Percentiles rank a stretch among this genome's conserved stretches.
Conservation (phyloP, 1,140 invertebrate species). For the Euura lappo region DNA sequence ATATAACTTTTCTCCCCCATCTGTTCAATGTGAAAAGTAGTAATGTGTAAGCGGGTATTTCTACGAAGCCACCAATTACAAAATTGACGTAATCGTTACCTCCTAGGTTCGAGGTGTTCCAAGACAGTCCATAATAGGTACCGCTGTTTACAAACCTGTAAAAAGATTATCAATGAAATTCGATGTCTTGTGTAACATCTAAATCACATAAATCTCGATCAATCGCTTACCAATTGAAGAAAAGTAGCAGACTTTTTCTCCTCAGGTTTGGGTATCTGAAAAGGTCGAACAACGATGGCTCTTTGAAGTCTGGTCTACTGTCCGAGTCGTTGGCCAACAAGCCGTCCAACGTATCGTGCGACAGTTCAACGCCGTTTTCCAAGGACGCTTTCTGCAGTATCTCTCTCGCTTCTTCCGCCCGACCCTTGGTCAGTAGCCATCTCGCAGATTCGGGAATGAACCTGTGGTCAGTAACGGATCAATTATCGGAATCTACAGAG, state of each 20-base stretch:
- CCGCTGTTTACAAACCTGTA: slow-evolving; percentile 78
- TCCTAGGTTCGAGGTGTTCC: slow-evolving; percentile 77
- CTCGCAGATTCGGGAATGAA: slow-evolving; percentile 84
- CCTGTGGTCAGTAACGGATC: slow-evolving; percentile 47
- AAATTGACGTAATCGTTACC: slow-evolving; percentile 80
- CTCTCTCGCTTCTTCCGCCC: slow-evolving; percentile 71
- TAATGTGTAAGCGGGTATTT: slow-evolving; percentile 77
- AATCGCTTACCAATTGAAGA: slow-evolving; percentile 75
- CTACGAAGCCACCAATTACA: slow-evolving; percentile 76
- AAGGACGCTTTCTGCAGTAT: slow-evolving; percentile 73
- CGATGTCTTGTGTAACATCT: slow-evolving; percentile 12
- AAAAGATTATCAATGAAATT: slow-evolving; percentile 23
- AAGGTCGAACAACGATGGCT: slow-evolving; percentile 70
- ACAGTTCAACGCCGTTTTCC: slow-evolving; percentile 69
- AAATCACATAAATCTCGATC: neutral
- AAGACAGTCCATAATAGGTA: slow-evolving; percentile 83
- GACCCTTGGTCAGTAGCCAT: slow-evolving; percentile 81
- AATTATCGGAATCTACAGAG: too few species aligned
- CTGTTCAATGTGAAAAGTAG: slow-evolving; percentile 74
- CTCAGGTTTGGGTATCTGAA: slow-evolving; percentile 75
- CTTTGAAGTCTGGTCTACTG: slow-evolving; percentile 54
- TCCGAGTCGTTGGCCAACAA: slow-evolving; percentile 58
- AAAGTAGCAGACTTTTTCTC: slow-evolving; percentile 74
- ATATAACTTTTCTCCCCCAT: slow-evolving; percentile 73
- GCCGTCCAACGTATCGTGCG: slow-evolving; percentile 62